Percentiles rank a stretch among this genome's conserved stretches.
phyloP scores from a whole-genome alignment of 2,888 invertebrate genomes.

The Acrobasis suavella region DNA sequence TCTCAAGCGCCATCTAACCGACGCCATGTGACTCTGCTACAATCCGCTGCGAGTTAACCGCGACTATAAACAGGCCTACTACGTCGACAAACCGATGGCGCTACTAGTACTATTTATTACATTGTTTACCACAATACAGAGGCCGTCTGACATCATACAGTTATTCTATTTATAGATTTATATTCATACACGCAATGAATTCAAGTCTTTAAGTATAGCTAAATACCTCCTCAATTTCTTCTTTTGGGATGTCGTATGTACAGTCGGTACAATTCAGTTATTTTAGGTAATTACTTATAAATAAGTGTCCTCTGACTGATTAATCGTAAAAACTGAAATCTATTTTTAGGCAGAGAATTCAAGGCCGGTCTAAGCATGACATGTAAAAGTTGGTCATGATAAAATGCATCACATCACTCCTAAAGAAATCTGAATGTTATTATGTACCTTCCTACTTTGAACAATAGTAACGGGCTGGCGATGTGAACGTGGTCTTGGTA shows the following conservation, averaged over 20 bases:
- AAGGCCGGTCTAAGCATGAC: background rate
- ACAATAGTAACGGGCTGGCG: constrained; percentile 30
- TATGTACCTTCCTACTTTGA: constrained; percentile 3
- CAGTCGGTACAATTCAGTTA: too few species aligned
- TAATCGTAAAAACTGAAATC: background rate
- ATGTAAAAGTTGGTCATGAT: constrained; percentile 15
- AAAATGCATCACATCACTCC: constrained; percentile 8
- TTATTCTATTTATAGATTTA: background rate
- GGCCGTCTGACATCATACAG: constrained; percentile 1
- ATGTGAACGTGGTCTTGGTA: constrained; percentile 46
- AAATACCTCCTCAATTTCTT: too few species aligned
- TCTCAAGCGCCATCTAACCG: constrained; percentile 38
- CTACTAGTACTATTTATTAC: background rate
- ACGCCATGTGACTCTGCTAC: background rate
- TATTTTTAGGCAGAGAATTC: background rate
- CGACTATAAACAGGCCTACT: background rate
- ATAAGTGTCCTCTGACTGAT: too few species aligned
- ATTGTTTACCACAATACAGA: constrained; percentile 5
- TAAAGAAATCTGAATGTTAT: constrained; percentile 14
- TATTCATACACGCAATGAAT: background rate
- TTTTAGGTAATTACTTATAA: too few species aligned
- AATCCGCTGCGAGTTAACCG: background rate
- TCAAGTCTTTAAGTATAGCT: background rate
- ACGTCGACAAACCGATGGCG: constrained; percentile 8
- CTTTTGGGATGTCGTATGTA: too few species aligned